Conservation (phyloP, 2,113 vertebrate species). For the Crocuta crocuta region DNA sequence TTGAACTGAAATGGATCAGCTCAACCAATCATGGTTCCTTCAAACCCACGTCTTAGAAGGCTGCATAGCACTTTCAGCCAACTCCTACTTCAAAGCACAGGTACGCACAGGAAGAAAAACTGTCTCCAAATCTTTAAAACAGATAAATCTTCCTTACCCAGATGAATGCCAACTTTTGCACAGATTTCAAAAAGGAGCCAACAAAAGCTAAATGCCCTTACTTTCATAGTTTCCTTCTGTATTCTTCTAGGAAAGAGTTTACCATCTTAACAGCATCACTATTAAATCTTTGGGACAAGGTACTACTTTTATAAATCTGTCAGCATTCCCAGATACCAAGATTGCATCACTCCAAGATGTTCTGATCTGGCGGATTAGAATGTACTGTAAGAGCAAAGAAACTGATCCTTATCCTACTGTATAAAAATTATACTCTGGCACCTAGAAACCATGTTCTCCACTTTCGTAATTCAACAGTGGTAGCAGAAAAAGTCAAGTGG, state of each 20-base stretch:
- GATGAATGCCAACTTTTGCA: neutral
- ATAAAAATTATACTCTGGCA: neutral
- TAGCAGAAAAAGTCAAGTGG: neutral
- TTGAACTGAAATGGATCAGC: neutral
- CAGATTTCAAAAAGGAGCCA: neutral
- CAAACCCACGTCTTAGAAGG: neutral
- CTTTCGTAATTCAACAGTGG: neutral
- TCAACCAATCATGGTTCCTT: too few species aligned
- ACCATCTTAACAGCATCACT: neutral
- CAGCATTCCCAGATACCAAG: neutral
- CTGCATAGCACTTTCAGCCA: accelerated
- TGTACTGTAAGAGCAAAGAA: neutral
- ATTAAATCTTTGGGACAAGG: neutral
- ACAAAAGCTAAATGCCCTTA: neutral
- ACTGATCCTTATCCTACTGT: neutral
- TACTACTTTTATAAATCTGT: neutral
- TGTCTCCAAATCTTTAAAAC: neutral
- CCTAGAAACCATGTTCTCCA: neutral
- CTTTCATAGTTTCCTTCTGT: neutral
- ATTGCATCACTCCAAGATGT: neutral
- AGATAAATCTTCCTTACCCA: neutral
- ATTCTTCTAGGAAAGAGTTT: neutral
- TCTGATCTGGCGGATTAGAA: neutral
- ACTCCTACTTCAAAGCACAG: neutral
- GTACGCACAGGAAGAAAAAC: neutral